Evolutionary conservation across 2,113 vertebrate genomes (phyloP).

Genomic region (Sylvicapra grimmia): DNA sequence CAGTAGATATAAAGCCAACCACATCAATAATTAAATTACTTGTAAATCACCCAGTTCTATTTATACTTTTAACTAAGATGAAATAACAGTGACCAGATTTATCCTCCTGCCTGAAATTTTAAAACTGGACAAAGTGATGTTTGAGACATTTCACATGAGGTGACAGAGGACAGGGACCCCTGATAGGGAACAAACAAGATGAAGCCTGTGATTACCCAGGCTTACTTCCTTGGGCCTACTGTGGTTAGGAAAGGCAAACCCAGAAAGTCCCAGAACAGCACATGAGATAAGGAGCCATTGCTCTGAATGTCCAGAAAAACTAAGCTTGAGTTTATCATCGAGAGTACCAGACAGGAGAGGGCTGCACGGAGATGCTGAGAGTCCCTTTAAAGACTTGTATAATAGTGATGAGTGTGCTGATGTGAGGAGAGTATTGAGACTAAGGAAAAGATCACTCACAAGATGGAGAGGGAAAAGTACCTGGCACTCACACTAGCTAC

Average conservation of each 20-base stretch:
- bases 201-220: background rate
- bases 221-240: too few species aligned
- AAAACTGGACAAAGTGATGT: background rate
- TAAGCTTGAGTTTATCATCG: background rate
- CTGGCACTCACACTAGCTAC: background rate
- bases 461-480: background rate
- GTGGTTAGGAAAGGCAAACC: background rate
- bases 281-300: background rate
- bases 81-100: background rate
- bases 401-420: background rate
- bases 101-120: background rate
- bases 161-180: background rate
- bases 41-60: background rate
- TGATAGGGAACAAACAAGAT: background rate
- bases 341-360: background rate
- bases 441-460: background rate
- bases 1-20: background rate
- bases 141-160: background rate
- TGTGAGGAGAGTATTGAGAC: too few species aligned
- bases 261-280: background rate
- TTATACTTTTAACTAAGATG: background rate
- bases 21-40: background rate
- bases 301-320: background rate
- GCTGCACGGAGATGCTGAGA: background rate
- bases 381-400: background rate